phyloP scores from a whole-genome alignment of 64 coral and sea anemone species.

The Platygyra sinensis region DNA sequence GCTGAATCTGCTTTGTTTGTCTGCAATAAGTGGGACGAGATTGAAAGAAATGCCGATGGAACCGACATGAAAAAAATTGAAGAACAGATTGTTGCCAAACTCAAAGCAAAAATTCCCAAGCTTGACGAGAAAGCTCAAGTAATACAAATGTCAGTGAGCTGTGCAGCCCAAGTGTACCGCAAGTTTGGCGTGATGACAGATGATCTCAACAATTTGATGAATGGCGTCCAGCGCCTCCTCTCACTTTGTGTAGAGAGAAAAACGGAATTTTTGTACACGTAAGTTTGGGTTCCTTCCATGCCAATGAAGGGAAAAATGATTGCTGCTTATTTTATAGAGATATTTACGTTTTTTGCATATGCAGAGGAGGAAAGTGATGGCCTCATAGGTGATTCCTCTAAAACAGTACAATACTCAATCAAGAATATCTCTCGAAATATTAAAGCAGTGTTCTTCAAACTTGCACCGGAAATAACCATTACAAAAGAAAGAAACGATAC shows the following conservation, averaged over 20 bases:
- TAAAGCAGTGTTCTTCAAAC: no score
- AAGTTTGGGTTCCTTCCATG: neutral
- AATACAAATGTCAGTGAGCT: neutral
- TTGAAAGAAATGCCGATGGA: neutral
- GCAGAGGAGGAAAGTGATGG: no score
- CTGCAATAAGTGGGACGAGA: conserved; percentile 15
- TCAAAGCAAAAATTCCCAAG: neutral
- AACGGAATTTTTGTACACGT: neutral
- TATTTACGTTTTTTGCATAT: no score
- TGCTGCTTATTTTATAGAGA: no score
- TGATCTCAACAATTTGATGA: neutral
- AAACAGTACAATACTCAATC: no score
- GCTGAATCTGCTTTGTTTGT: conserved; percentile 4
- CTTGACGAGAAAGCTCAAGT: neutral
- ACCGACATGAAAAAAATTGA: neutral
- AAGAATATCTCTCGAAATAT: no score
- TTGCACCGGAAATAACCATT: no score
- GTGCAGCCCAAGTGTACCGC: neutral
- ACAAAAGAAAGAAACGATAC: no score
- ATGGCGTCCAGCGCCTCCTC: neutral
- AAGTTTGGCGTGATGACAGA: neutral
- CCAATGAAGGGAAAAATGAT: no score
- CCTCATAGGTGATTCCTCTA: no score
- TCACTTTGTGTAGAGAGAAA: conserved; percentile 3
- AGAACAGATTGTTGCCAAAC: neutral